phyloP scores from a whole-genome alignment of 1,140 invertebrate genomes.

The Caerostris extrusa region DNA sequence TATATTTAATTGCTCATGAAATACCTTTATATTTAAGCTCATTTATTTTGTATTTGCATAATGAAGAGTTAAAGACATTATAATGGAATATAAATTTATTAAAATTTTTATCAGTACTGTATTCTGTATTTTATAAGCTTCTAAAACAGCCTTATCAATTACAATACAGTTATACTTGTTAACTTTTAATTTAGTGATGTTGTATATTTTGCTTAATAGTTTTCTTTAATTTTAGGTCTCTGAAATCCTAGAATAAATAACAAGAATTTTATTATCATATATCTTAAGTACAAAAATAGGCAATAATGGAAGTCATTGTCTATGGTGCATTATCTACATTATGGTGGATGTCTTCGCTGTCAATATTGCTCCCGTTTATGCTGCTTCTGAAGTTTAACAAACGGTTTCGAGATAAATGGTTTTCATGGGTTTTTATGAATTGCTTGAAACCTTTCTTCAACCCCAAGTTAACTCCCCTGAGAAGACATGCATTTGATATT shows the following conservation, averaged over 20 bases:
- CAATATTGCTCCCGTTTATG: constrained; percentile 26
- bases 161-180: no score
- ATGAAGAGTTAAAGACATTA: no score
- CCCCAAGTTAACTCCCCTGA: background rate
- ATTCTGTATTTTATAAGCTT: no score
- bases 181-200: no score
- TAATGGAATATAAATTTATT: no score
- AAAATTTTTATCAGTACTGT: no score
- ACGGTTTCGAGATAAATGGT: constrained; percentile 35
- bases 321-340: constrained; percentile 15
- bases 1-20: no score
- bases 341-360: constrained; percentile 34
- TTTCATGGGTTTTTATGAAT: background rate
- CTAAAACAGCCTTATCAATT: no score
- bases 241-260: background rate
- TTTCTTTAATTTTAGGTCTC: background rate
- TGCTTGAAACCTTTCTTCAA: background rate
- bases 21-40: no score
- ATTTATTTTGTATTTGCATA: no score
- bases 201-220: no score
- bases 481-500: constrained; percentile 41
- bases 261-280: background rate
- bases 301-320: background rate
- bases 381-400: constrained; percentile 33
- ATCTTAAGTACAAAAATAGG: background rate